phyloP scores from a whole-genome alignment of 2,113 vertebrate genomes.

The Acrocephalus arundinaceus region DNA sequence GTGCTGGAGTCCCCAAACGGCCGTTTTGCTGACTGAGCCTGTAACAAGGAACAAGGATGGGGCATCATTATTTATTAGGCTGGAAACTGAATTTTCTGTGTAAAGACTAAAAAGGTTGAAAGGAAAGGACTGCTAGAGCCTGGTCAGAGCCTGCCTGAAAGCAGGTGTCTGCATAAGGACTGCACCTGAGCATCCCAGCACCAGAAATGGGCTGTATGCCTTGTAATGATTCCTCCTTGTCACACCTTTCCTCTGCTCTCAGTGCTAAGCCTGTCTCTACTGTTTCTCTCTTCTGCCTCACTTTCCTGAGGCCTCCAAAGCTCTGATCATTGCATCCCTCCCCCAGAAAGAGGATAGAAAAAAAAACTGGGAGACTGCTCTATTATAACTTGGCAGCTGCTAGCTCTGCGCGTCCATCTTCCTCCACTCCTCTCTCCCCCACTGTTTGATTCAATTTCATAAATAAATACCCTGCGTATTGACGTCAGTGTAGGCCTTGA shows the following conservation, averaged over 20 bases:
- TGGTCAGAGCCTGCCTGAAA: neutral
- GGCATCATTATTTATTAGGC: rapidly evolving
- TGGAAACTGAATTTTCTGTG: neutral
- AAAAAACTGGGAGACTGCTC: constrained; percentile 29
- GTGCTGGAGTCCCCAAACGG: neutral
- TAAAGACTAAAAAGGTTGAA: neutral
- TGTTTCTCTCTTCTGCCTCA: neutral
- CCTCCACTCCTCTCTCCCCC: constrained; percentile 54
- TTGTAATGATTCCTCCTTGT: neutral
- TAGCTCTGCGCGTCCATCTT: neutral
- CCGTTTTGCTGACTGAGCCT: neutral
- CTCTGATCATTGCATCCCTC: neutral
- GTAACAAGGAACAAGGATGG: neutral
- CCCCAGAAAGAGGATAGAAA: constrained; percentile 10
- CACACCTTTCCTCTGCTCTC: neutral
- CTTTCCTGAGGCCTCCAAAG: neutral
- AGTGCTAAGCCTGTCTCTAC: neutral
- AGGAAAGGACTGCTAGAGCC: neutral
- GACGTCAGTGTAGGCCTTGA: constrained; percentile 62
- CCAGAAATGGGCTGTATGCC: neutral
- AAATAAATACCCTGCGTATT: constrained; percentile 64
- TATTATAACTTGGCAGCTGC: constrained; percentile 32
- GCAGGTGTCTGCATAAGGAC: neutral
- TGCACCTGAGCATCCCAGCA: neutral
- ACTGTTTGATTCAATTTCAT: constrained; percentile 60